These are phyloP conservation scores for Dipus sagitta DNA, from an alignment of 2,797 vertebrate species.

Conservation along the genomic window DNA sequence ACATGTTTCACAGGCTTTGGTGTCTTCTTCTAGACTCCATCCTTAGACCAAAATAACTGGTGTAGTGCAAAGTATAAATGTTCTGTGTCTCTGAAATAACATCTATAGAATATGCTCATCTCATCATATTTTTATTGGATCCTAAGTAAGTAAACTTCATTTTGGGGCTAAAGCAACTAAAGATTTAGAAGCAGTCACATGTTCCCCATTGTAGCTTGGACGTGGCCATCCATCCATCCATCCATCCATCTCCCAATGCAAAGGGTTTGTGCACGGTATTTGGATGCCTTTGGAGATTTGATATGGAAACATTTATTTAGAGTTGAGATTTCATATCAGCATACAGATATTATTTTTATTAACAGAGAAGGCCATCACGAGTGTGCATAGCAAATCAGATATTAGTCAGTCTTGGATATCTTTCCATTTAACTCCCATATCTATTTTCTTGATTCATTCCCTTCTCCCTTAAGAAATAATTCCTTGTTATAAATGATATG, in stretches of 20 bases:
- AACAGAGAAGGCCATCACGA: not conserved
- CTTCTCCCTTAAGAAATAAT: not conserved
- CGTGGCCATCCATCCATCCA: accelerated
- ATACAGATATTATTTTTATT: not conserved
- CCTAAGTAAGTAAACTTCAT: not conserved
- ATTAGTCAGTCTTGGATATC: not conserved
- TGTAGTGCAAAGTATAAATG: not conserved
- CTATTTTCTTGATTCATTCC: not conserved
- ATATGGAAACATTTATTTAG: not conserved
- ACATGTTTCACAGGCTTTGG: slow-evolving; percentile 12
- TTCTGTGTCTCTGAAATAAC: not conserved
- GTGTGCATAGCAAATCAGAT: not conserved
- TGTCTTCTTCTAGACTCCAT: not conserved
- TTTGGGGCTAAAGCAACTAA: slow-evolving; percentile 8
- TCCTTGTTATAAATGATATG: not conserved
- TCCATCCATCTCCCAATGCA: accelerated
- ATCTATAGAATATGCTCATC: not conserved
- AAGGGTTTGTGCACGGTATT: not conserved
- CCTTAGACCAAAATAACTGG: not conserved
- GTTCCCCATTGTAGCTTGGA: not conserved
- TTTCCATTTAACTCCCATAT: not conserved
- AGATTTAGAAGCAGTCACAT: not conserved
- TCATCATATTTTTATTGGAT: not conserved
- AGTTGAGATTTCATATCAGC: not conserved
- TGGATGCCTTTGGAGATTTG: not conserved